A percentile compares a stretch with the other conserved stretches of the same genome.
These are phyloP conservation scores for Dione vanillae DNA, from an alignment of 2,888 invertebrate species.

Conservation along the genomic window DNA sequence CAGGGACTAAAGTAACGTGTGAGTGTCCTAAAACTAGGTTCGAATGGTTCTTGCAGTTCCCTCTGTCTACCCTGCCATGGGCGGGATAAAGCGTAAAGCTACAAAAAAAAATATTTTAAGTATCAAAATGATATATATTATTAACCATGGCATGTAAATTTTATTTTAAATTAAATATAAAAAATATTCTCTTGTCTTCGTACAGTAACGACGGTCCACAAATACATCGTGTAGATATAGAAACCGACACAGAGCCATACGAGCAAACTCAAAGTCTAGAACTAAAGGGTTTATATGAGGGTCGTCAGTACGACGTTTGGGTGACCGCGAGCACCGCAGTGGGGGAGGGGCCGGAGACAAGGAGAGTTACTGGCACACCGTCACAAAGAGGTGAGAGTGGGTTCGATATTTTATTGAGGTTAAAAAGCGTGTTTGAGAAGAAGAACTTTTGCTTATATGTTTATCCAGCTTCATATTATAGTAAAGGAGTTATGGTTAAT, in stretches of 20 bases:
- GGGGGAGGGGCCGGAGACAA: slow-evolving; percentile 84
- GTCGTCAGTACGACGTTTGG: slow-evolving; percentile 86
- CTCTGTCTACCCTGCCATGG: background rate
- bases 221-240: slow-evolving; percentile 69
- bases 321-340: slow-evolving; percentile 86
- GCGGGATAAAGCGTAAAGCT: background rate
- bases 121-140: too few species aligned
- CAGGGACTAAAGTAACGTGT: too few species aligned
- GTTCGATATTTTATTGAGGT: background rate
- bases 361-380: slow-evolving; percentile 79
- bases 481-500: too few species aligned
- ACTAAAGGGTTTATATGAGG: slow-evolving; percentile 80
- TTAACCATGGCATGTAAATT: too few species aligned
- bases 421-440: background rate
- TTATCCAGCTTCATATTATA: too few species aligned
- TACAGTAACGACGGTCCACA: slow-evolving; percentile 74
- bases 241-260: slow-evolving; percentile 62
- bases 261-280: slow-evolving; percentile 79
- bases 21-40: background rate
- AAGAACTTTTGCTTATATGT: too few species aligned
- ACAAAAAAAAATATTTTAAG: background rate
- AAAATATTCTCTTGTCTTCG: slow-evolving; percentile 8
- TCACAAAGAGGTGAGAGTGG: slow-evolving; percentile 76
- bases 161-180: too few species aligned
- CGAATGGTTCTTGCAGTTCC: too few species aligned